A percentile compares a stretch with the other conserved stretches of the same genome.
These are phyloP conservation scores for Oncorhynchus mykiss DNA, from an alignment of 2,113 vertebrate species.

Conservation along the genomic window DNA sequence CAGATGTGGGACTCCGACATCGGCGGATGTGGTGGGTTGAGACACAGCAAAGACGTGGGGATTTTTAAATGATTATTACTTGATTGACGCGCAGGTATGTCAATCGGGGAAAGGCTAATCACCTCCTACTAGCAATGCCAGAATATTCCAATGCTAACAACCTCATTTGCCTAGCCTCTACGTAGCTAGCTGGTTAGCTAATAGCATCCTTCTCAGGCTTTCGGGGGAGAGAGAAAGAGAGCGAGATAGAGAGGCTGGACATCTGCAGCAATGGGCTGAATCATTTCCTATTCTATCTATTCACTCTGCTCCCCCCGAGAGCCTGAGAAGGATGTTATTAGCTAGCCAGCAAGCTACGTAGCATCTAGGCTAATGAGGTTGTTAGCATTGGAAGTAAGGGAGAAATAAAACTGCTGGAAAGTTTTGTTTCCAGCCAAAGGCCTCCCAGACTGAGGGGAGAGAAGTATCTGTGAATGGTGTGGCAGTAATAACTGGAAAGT, in stretches of 20 bases:
- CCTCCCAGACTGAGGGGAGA: slow-evolving; percentile 45
- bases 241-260: neutral
- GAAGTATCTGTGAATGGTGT: slow-evolving; percentile 86
- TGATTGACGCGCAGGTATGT: neutral
- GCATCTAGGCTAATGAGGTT: slow-evolving; percentile 33
- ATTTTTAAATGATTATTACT: neutral
- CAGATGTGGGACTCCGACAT: no score
- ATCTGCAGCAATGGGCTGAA: slow-evolving; percentile 21
- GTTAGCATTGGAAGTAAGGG: slow-evolving; percentile 30
- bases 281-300: slow-evolving; percentile 37
- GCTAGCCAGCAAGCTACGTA: neutral
- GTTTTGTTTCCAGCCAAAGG: slow-evolving; percentile 71
- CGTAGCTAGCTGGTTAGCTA: slow-evolving; percentile 10
- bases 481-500: slow-evolving; percentile 86
- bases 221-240: no score
- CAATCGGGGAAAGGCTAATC: neutral
- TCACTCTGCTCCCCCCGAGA: neutral
- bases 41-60: no score
- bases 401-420: no score
- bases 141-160: slow-evolving; percentile 27
- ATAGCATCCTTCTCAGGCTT: slow-evolving; percentile 14
- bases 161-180: slow-evolving; percentile 29
- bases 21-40: no score
- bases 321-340: slow-evolving; percentile 21
- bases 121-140: neutral